Evolutionary conservation across 2,797 vertebrate genomes (phyloP).

Genomic region (Stomatorhinus walkeri): DNA sequence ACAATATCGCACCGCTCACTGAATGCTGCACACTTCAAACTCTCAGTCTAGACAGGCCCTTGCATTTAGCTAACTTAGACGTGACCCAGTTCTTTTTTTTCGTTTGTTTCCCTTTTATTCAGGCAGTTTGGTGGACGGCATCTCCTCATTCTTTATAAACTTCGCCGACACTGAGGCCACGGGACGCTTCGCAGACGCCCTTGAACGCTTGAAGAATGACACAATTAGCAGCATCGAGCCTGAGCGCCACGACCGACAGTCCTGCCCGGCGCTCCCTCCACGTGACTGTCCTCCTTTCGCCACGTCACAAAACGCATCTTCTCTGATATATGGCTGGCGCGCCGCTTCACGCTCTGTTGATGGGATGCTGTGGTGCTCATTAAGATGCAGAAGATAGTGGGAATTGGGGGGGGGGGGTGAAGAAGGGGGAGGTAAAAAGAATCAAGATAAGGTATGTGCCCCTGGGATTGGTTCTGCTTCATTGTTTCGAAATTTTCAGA

Average conservation of each 20-base stretch:
- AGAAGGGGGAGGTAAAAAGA: constrained; percentile 40
- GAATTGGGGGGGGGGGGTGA: constrained; percentile 38
- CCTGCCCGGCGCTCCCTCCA: constrained; percentile 36
- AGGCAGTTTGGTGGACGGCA: not conserved
- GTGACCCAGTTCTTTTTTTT: not conserved
- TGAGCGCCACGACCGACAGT: constrained; percentile 37
- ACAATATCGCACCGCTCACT: not conserved
- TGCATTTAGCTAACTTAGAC: not conserved
- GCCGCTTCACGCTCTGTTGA: constrained; percentile 46
- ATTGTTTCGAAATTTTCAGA: constrained; percentile 58
- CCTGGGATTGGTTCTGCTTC: constrained; percentile 66
- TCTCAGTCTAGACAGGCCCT: not conserved
- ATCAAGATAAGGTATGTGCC: constrained; percentile 61
- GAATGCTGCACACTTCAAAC: not conserved
- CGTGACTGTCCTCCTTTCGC: constrained; percentile 41
- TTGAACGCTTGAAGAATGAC: not conserved
- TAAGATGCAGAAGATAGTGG: constrained; percentile 69
- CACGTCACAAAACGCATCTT: constrained; percentile 38
- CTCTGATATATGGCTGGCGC: constrained; percentile 52
- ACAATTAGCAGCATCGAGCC: constrained; percentile 29
- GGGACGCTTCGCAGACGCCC: not conserved
- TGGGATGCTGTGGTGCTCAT: constrained; percentile 62
- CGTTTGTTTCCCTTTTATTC: not conserved
- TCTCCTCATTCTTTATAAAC: not conserved
- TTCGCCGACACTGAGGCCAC: not conserved